Base-by-base conservation (phyloP, 2,888 invertebrate genomes). In the Acholoe squamosa region DNA sequence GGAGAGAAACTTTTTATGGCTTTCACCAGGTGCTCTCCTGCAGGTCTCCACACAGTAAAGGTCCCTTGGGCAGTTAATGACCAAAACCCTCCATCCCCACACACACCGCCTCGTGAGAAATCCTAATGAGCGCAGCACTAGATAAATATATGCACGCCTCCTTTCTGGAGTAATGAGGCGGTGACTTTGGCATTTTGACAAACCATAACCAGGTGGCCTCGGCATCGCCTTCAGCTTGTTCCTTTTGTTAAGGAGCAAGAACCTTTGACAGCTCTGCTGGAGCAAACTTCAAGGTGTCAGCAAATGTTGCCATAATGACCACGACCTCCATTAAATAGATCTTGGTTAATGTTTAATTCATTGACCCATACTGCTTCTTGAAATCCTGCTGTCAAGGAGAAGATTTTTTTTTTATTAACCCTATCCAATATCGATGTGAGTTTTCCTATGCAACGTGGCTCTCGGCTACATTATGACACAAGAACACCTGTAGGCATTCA, bases 201-300 rank as follows among this genome's bases (percentile, higher is more conserved):
- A 25, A 71, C 71, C 71, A 71, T 71, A 71, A 5, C 71, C 71
- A 71, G 31, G 71, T 71, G 71, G 71, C 71, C 71, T 71, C 25
- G 71, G 31, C 25, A 0, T 25, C 71, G 16, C 25, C 31, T 71
- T 14, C 19, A 61, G 61, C 71, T 71, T 71, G 3, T 16, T 25
- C 28, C 25, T 71, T 71, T 71, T 71, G 31, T 28, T 3, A 71
- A 25, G 28, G 28, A 71, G 71, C 25, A 25, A 25, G n/a, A 71
- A 28, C 71, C 71, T 71, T 31, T 71, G 71, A 28, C 28, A 28
- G 19, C 5, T 3, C 22, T n/a, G 61, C 19, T n/a, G n/a, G 3
- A 22, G 61, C 22, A 61, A 61, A 61, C 61, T 61, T 61, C 1
- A n/a, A 61, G 61, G n/a, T n/a, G 5, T 61, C 61, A 61, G 1